Evolutionary conservation across 2,888 invertebrate genomes (phyloP).

Genomic region (Cerastis leucographa): DNA sequence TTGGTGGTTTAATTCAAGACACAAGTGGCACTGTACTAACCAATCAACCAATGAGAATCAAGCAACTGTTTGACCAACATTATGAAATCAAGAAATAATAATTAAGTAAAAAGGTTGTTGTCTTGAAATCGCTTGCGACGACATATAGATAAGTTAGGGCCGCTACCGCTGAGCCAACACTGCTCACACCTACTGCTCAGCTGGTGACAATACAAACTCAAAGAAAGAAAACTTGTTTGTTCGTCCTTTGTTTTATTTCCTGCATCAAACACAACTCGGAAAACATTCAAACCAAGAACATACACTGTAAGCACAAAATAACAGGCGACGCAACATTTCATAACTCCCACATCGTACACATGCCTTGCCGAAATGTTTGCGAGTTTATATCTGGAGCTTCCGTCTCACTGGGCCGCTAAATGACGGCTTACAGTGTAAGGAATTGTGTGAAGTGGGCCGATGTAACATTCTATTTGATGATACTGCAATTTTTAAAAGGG

Average conservation of each 20-base stretch:
- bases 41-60: no score
- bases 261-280: not conserved
- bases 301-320: slow-evolving; percentile 33
- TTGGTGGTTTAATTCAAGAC: no score
- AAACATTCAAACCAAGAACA: not conserved
- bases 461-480: slow-evolving; percentile 7
- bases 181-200: no score
- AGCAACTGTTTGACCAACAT: no score
- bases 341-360: slow-evolving; percentile 15
- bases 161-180: no score
- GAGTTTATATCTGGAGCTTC: slow-evolving; percentile 43
- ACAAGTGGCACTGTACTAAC: no score
- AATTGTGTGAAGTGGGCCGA: slow-evolving; percentile 18
- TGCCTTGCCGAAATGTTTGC: slow-evolving; percentile 31
- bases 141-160: no score
- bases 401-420: slow-evolving; percentile 38
- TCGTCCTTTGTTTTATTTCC: not conserved
- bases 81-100: no score
- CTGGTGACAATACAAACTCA: not conserved
- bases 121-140: no score
- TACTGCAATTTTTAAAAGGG: not conserved
- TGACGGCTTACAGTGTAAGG: slow-evolving; percentile 43
- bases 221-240: no score
- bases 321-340: slow-evolving; percentile 9
- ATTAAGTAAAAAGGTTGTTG: no score